These are phyloP conservation scores for Mystacornis crossleyi DNA, from an alignment of 2,113 vertebrate species.

Conservation along the genomic window DNA sequence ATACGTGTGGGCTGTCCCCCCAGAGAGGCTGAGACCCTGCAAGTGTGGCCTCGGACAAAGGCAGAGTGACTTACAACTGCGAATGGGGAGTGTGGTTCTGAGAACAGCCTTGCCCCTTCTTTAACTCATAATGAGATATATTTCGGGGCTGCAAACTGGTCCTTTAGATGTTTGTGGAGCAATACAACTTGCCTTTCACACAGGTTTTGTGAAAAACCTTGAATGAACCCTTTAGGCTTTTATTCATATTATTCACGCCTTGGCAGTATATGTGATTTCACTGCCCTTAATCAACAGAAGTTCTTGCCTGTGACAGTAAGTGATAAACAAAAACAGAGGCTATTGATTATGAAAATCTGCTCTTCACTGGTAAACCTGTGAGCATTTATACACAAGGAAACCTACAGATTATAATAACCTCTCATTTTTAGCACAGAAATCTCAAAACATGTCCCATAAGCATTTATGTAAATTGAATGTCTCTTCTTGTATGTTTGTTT, in stretches of 20 bases:
- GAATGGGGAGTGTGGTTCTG: background rate
- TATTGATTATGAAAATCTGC: slow-evolving; percentile 16
- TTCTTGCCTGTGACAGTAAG: background rate
- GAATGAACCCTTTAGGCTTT: background rate
- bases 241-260: background rate
- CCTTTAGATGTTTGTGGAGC: background rate
- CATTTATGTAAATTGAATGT: slow-evolving; percentile 19
- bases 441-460: background rate
- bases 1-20: background rate
- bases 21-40: background rate
- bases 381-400: background rate
- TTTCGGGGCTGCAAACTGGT: background rate
- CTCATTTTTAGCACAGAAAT: background rate
- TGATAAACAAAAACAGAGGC: background rate
- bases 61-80: background rate
- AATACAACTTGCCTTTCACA: background rate
- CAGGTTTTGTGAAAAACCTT: background rate
- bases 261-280: background rate
- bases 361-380: background rate
- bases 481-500: background rate
- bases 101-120: background rate
- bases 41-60: background rate
- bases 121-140: background rate
- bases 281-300: slow-evolving; percentile 15
- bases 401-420: background rate